Base-by-base conservation (phyloP, 2,888 invertebrate genomes). In the Alloplasta piceator region DNA sequence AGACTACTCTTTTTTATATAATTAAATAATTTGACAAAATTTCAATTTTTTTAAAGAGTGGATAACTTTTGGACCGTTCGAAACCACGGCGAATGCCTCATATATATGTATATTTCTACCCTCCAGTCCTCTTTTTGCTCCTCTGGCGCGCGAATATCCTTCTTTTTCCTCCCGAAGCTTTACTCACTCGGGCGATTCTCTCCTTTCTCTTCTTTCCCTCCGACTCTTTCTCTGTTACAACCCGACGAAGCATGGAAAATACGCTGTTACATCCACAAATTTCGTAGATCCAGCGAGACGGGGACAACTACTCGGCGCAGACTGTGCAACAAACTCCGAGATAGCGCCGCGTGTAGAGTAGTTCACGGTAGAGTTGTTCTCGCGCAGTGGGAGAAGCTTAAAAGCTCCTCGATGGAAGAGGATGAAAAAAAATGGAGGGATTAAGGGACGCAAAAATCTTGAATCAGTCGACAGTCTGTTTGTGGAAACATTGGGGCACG, bases 251-350 rank as follows among this genome's bases (percentile, higher is more conserved):
- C 26, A 26, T 26, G 26, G 1, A 26, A 26, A 52, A 70, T 66
- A 39, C 78, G 46, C 77, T 50, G 73, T 78, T 70, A 56, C 48
- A 64, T 73, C 70, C 75, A 48, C 66, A 75, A 80, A 80, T 80
- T 80, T 76, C 71, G 58, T 55, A 67, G 71, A 71, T 75, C 66
- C 70, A 70, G 46, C 56, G 50, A 12, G 39, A 50, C 16, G 9
- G 38, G 38, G 14, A n/a, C 38, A 36, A 46, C 26, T 46, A 58
- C 58, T 58, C 56, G n/a, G 10, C 63, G 50, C 38, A 50, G 41
- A 55, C 56, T 66, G 9, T 12, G 58, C 41, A 64, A 38, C 50
- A 50, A 58, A 64, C 26, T 70, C 26, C 64, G 14, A 58, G 58
- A 60, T 61, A 46, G 26, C 26, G 26, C 26, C 26, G 26, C 26